These are phyloP conservation scores for Sebastes matsubarae DNA, from an alignment of 2,797 vertebrate genomes.

Conservation along the genomic window DNA sequence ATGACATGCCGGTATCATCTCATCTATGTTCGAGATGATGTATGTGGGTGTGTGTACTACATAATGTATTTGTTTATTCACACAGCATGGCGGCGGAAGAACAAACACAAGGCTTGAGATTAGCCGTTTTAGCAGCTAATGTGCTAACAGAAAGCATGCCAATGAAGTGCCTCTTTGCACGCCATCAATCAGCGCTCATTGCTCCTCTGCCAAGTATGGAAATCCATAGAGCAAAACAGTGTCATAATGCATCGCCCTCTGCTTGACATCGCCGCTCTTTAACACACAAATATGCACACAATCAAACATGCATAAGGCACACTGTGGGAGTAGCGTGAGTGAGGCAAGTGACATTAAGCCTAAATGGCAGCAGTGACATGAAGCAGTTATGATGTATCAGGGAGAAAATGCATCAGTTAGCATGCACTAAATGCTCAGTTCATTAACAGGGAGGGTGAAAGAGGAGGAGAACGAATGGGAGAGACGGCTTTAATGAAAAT, in stretches of 20 bases:
- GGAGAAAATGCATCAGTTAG: conserved; percentile 25
- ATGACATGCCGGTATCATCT: conserved; percentile 1
- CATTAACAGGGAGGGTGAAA: neutral
- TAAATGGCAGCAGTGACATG: conserved; percentile 55
- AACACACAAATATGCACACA: conserved; percentile 17
- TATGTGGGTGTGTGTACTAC: neutral
- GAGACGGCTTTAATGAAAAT: neutral
- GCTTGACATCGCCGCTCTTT: conserved; percentile 16
- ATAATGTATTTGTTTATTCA: neutral
- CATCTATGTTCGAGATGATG: conserved; percentile 6
- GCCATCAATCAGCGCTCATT: conserved; percentile 4
- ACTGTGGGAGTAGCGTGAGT: conserved; percentile 15
- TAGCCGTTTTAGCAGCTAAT: conserved; percentile 6
- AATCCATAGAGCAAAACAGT: conserved; percentile 24
- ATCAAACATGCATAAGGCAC: conserved; percentile 45
- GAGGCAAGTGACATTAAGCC: conserved; percentile 42
- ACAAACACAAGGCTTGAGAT: conserved; percentile 22
- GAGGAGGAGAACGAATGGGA: neutral
- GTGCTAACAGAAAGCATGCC: conserved; percentile 3
- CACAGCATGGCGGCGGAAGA: neutral
- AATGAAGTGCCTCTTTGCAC: neutral
- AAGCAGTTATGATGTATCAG: conserved; percentile 43
- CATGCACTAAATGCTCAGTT: conserved; percentile 34
- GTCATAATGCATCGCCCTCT: conserved; percentile 11
- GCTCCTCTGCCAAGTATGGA: conserved; percentile 2